Percentiles rank a stretch among this genome's conserved stretches.
Conservation (phyloP, 2,888 invertebrate genomes). For the Drosophila pegasa region DNA sequence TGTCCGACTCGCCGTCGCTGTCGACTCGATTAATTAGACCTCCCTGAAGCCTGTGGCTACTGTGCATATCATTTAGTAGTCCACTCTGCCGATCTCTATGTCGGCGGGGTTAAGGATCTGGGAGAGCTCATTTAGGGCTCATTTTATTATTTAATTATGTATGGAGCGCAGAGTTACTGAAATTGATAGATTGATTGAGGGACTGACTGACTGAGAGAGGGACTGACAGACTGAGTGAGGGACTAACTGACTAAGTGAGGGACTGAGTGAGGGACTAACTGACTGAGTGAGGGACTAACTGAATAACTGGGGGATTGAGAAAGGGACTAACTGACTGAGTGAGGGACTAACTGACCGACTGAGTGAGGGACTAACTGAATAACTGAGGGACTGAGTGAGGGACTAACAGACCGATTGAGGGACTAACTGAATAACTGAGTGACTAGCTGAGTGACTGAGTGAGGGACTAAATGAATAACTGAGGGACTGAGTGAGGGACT, state of each 20-base stretch:
- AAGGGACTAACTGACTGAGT: neutral
- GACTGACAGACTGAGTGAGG: slow-evolving; percentile 11
- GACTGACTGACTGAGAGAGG: neutral
- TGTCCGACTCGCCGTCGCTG: slow-evolving; percentile 67
- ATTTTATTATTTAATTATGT: slow-evolving; percentile 62
- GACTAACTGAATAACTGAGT: neutral
- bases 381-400: no score
- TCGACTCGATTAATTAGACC: slow-evolving; percentile 79
- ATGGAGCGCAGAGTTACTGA: neutral
- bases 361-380: slow-evolving; percentile 17
- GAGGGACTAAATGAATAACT: no score
- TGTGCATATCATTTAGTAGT: slow-evolving; percentile 73
- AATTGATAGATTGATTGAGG: slow-evolving; percentile 17
- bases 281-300: slow-evolving; percentile 16
- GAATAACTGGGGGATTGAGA: slow-evolving; percentile 18
- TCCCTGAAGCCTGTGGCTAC: slow-evolving; percentile 72
- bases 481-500: slow-evolving; percentile 14
- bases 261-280: neutral
- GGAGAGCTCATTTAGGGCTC: slow-evolving; percentile 52
- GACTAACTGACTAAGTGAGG: slow-evolving; percentile 10
- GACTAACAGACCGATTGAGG: slow-evolving; percentile 14
- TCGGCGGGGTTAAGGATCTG: slow-evolving; percentile 27
- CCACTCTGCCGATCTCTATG: neutral
- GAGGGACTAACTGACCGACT: slow-evolving; percentile 4
- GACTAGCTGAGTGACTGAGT: no score